A percentile compares a stretch with the other conserved stretches of the same genome.
phyloP scores from a whole-genome alignment of 2,797 vertebrate genomes.

The Sebastiscus tertius region DNA sequence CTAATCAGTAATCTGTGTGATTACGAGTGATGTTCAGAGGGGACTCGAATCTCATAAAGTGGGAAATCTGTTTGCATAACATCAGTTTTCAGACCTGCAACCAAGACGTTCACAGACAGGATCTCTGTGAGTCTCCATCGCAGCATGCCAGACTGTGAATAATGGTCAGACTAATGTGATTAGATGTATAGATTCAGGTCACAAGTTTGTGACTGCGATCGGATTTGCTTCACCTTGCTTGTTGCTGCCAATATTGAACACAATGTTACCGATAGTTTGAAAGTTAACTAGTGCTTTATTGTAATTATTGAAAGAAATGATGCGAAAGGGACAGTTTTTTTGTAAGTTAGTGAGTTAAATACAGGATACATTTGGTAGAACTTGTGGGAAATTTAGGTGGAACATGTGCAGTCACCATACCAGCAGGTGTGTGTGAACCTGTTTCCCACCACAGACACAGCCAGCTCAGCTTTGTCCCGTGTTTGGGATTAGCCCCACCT shows the following conservation, averaged over 20 bases:
- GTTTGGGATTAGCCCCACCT: slow-evolving; percentile 68
- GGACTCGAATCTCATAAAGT: not conserved
- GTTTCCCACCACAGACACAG: slow-evolving; percentile 24
- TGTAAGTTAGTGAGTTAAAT: not conserved
- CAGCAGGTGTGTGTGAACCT: slow-evolving; percentile 20
- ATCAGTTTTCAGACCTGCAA: not conserved
- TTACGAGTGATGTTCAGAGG: not conserved
- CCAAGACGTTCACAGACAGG: not conserved
- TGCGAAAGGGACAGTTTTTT: not conserved
- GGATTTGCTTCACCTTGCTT: not conserved
- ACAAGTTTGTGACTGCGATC: slow-evolving; percentile 23
- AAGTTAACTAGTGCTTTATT: not conserved
- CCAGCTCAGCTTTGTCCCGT: slow-evolving; percentile 63
- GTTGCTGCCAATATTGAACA: not conserved
- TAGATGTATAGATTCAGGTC: slow-evolving; percentile 35
- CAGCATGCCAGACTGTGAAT: slow-evolving; percentile 19
- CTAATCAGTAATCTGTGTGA: slow-evolving; percentile 26
- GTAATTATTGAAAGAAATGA: not conserved
- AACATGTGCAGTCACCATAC: not conserved
- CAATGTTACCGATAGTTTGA: not conserved
- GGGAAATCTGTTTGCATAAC: not conserved
- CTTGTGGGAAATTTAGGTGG: not conserved
- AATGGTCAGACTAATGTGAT: slow-evolving; percentile 45
- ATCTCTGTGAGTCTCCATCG: not conserved
- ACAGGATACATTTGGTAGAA: not conserved